Evolutionary conservation across 2,888 invertebrate genomes (phyloP), one percentile per base, ranked within the genome.

Genomic region (Cybosia mesomella): DNA sequence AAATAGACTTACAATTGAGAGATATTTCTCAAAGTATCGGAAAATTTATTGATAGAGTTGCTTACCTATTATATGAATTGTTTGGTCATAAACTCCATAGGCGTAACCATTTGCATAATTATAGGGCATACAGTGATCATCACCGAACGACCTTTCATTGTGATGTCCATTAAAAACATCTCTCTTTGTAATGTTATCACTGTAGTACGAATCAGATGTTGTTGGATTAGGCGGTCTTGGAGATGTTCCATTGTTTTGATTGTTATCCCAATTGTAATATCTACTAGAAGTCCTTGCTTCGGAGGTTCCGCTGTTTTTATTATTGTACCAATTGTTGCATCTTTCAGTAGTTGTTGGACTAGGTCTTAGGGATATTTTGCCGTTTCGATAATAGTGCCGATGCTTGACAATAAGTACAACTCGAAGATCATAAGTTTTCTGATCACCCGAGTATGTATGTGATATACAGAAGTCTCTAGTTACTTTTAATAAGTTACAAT

Each of bases 11-110:
- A n/a, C n/a, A n/a, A n/a, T n/a, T n/a, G n/a, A n/a, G n/a, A n/a
- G n/a, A n/a, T n/a, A n/a, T n/a, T n/a, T n/a, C n/a, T n/a, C 5
- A 43, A 13, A 43, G 18, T 18, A 43, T 18, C 18, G 15, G 43
- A 18, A 43, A 4, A 43, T 43, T 39, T 39, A 13, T 15, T 15
- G 8, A 34, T 34, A 7, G 2, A 18, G 43, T 43, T 18, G n/a
- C n/a, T 49, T n/a, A 49, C 49, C 49, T n/a, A 49, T n/a, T 49
- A 49, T 49, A 49, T n/a, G 49, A n/a, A 49, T 49, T n/a, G n/a
- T 49, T n/a, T 49, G 49, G 2, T 49, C n/a, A n/a, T 49, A 49
- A 1, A 49, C 49, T n/a, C 49, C 49, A 49, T 49, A 49, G 49
- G 49, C 49, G 18, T 18, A 49, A 18, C 18, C n/a, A 1, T 43